Percentiles rank a stretch among this genome's conserved stretches.
Conservation (phyloP, 2,888 invertebrate genomes). For the Busseola fusca region DNA sequence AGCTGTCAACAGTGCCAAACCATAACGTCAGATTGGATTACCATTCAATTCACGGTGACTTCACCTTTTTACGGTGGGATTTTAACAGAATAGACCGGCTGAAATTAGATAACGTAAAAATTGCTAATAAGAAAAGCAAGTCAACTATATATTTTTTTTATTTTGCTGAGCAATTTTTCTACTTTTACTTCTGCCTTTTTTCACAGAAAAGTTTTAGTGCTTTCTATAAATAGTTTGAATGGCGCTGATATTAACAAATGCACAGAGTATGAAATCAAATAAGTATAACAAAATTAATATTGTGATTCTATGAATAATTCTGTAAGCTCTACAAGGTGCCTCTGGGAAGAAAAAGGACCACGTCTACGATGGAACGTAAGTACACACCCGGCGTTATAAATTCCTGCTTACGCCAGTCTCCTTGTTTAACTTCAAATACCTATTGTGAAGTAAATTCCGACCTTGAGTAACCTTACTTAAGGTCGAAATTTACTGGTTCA, state of each 20-base stretch:
- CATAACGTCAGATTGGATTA: too few relatives aligned
- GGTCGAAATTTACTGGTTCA: too few relatives aligned
- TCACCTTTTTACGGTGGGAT: background rate
- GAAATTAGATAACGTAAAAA: background rate
- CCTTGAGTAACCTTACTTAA: background rate
- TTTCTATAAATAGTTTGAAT: background rate
- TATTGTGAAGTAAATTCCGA: slow-evolving; percentile 3
- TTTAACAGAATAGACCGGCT: background rate
- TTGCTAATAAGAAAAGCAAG: background rate
- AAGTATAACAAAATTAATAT: background rate
- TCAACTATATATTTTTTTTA: background rate
- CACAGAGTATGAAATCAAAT: background rate
- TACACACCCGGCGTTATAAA: slow-evolving; percentile 7
- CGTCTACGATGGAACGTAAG: background rate
- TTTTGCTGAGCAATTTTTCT: background rate
- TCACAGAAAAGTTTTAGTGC: background rate
- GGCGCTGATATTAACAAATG: background rate
- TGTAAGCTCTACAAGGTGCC: background rate
- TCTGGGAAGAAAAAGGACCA: background rate
- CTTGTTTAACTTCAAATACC: slow-evolving; percentile 5
- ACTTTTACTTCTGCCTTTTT: background rate
- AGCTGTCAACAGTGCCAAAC: background rate
- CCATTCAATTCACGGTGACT: background rate
- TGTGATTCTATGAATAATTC: background rate
- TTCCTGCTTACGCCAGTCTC: background rate